Base-by-base conservation (phyloP, 2,888 invertebrate genomes). In the Platycnemis pennipes region DNA sequence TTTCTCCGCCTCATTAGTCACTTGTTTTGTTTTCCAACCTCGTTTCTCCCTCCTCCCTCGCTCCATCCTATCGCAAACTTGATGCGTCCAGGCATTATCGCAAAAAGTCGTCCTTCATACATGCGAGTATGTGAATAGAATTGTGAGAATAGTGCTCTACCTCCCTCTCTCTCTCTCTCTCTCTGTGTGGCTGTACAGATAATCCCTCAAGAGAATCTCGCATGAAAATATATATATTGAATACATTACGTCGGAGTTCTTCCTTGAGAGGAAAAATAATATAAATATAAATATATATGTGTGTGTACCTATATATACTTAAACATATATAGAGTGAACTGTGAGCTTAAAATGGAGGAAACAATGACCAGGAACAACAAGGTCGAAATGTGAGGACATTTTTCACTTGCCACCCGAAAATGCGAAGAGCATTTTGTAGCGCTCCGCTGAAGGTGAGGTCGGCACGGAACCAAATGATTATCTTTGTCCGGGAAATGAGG, bases 1-100 rank as follows among this genome's bases (percentile, higher is more conserved):
- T 77, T 77, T 77, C 77, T 13, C 77, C 26, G 37, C 77, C 77
- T 77, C 77, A 77, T 77, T 77, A 77, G 77, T 77, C 77, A 37
- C 3, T 77, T 77, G 37, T 77, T 77, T 77, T 77, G 37, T 77
- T 26, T 3, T 37, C 26, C 13, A 11, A 4, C 13, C 11, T 7
- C 4, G 7, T 16, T 37, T n/a, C 1, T 37, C n/a, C 2, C 13
- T 37, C 13, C 37, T 37, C 16, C 26, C 37, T 13, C 31, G 2
- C 0, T 77, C 26, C 16, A 77, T 77, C n/a, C 13, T 4, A 0
- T 4, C 8, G 13, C 26, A 5, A 7, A 0, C 31, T 77, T 77
- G 77, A 77, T 37, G 77, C 13, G 31, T 77, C 37, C 37, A 37
- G 77, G 7, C 77, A 37, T 77, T 37, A 37, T 77, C 13, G 77